phyloP scores from a whole-genome alignment of 2,888 invertebrate species.

The Heterodera filipjevi region DNA sequence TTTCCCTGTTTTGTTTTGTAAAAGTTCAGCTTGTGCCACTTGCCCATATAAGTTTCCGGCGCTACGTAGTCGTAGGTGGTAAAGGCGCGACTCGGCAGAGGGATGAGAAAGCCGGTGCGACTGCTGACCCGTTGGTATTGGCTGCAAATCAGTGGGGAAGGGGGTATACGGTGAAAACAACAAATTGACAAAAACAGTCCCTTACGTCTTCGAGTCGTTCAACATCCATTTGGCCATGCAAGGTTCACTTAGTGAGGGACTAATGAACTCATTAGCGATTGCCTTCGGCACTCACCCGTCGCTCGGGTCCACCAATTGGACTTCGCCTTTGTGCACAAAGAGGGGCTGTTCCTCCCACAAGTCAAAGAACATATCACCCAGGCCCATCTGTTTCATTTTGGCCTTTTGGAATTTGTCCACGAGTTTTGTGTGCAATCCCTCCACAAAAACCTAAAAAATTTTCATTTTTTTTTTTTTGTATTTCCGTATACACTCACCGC shows the following conservation, averaged over 20 bases:
- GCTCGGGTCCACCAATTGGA: constrained; percentile 62
- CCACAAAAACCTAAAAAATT: constrained; percentile 14
- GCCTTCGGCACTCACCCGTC: constrained; percentile 43
- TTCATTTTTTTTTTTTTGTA: not conserved
- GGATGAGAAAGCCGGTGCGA: constrained; percentile 58
- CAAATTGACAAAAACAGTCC: constrained; percentile 17
- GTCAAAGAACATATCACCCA: not conserved
- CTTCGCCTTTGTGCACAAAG: constrained; percentile 53
- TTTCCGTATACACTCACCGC: not conserved
- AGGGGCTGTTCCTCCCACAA: constrained; percentile 49
- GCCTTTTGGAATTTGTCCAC: not conserved
- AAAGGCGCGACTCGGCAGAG: constrained; percentile 57
- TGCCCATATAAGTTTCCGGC: constrained; percentile 58
- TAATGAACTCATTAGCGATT: not conserved
- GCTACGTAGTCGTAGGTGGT: constrained; percentile 59
- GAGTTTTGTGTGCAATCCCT: constrained; percentile 20
- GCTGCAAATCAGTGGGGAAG: not conserved
- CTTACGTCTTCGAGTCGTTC: constrained; percentile 36
- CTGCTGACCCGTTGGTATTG: constrained; percentile 57
- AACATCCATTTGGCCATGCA: constrained; percentile 56
- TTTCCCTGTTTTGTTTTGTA: not conserved
- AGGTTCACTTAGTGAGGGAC: constrained; percentile 32
- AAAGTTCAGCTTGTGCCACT: not conserved
- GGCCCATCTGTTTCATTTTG: not conserved
- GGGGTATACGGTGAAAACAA: not conserved